Percentiles rank a stretch among this genome's conserved stretches.
Evolutionary conservation across 2,113 vertebrate genomes (phyloP).

Genomic region (Myocastor coypus): DNA sequence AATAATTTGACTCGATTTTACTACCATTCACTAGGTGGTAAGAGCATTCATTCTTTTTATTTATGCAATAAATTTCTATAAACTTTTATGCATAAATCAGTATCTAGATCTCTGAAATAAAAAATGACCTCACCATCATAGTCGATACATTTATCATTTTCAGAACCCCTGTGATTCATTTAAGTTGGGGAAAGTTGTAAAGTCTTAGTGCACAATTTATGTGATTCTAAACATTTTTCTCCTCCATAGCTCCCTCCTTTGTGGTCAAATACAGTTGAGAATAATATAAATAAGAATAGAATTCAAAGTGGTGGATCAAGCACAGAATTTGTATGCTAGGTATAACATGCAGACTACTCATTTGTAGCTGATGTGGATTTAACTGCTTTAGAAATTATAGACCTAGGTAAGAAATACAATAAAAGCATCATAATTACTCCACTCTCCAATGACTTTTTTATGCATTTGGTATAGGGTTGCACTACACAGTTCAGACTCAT

Average conservation of each 20-base stretch:
- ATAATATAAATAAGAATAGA: slow-evolving; percentile 50
- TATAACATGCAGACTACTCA: slow-evolving; percentile 46
- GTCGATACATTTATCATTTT: not conserved
- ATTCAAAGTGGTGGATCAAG: slow-evolving; percentile 47
- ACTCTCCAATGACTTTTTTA: not conserved
- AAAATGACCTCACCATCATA: not conserved
- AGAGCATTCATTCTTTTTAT: not conserved
- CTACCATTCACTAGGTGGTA: not conserved
- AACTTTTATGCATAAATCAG: slow-evolving; percentile 4
- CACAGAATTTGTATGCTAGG: not conserved
- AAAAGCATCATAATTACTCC: slow-evolving; percentile 39
- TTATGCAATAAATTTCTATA: slow-evolving; percentile 45
- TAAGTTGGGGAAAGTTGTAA: not conserved
- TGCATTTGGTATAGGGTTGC: too few species aligned
- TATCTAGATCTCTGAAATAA: slow-evolving; percentile 38
- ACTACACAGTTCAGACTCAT: too few species aligned
- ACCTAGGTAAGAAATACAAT: slow-evolving; percentile 32
- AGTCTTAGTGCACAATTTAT: not conserved
- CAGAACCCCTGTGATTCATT: not conserved
- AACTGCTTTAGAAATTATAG: slow-evolving; percentile 48
- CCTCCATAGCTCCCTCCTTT: not conserved
- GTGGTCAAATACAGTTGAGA: slow-evolving; percentile 3
- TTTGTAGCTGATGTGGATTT: slow-evolving; percentile 35
- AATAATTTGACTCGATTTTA: slow-evolving; percentile 40
- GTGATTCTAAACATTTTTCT: not conserved